A percentile compares a stretch with the other conserved stretches of the same genome.
phyloP scores from a whole-genome alignment of 2,113 vertebrate genomes.

The Silurus glanis region DNA sequence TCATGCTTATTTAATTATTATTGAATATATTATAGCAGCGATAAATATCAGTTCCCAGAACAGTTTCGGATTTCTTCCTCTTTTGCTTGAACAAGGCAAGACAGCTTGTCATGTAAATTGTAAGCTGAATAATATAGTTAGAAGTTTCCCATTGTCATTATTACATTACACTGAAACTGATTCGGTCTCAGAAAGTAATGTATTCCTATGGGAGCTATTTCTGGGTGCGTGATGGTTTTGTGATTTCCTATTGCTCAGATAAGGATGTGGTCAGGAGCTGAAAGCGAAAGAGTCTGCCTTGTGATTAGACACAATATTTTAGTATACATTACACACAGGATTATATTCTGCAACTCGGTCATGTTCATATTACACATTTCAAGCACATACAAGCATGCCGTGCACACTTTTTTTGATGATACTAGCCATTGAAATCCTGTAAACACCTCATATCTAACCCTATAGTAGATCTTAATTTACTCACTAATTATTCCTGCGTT shows the following conservation, averaged over 20 bases:
- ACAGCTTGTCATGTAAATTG: too few species aligned
- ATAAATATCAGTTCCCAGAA: not conserved
- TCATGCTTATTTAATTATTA: not conserved
- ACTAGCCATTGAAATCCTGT: slow-evolving; percentile 3
- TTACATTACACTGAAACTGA: not conserved
- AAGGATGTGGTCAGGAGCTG: slow-evolving; percentile 1
- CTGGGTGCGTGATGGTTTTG: not conserved
- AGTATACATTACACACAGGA: not conserved
- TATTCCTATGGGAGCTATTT: not conserved
- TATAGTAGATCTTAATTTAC: not conserved
- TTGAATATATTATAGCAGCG: not conserved
- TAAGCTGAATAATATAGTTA: not conserved
- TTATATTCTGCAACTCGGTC: not conserved
- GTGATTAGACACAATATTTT: not conserved
- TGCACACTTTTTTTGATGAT: not conserved
- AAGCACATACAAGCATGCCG: not conserved
- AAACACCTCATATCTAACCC: not conserved
- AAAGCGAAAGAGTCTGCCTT: not conserved
- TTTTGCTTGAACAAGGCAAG: too few species aligned
- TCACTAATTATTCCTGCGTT: slow-evolving; percentile 56
- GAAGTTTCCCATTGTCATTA: not conserved
- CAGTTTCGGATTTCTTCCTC: not conserved
- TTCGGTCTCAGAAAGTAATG: too few species aligned
- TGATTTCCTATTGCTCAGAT: not conserved
- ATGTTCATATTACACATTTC: not conserved